A percentile compares a stretch with the other conserved stretches of the same genome.
Evolutionary conservation across 1,140 invertebrate genomes (phyloP).

Genomic region (Drosophila pandora): DNA sequence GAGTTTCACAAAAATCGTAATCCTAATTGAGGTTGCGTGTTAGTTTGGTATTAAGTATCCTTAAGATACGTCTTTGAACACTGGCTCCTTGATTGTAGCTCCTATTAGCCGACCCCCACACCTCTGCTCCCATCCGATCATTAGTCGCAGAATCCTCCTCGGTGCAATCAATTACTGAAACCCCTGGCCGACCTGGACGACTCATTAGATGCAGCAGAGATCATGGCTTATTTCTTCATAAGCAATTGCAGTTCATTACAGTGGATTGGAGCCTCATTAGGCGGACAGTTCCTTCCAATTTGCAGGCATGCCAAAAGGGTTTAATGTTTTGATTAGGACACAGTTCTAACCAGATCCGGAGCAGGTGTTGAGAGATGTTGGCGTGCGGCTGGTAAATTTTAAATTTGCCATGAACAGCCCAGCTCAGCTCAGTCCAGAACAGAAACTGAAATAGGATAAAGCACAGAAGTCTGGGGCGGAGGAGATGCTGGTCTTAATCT

Average conservation of each 20-base stretch:
- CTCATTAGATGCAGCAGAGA: conserved; percentile 49
- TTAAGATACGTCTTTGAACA: background rate
- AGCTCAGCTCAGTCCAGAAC: conserved; percentile 37
- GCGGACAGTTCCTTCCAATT: conserved; percentile 30
- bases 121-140: conserved; percentile 11
- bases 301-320: conserved; percentile 67
- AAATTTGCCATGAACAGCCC: conserved; percentile 66
- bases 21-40: conserved; percentile 7
- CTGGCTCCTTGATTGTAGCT: background rate
- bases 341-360: conserved; percentile 39
- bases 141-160: conserved; percentile 25
- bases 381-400: conserved; percentile 56
- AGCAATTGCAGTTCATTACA: conserved; percentile 50
- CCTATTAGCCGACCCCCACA: conserved; percentile 21
- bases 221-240: conserved; percentile 54
- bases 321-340: conserved; percentile 77
- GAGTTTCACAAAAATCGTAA: background rate
- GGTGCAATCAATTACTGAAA: conserved; percentile 48
- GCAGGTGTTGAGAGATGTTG: conserved; percentile 54
- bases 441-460: background rate
- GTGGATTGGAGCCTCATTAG: conserved; percentile 47
- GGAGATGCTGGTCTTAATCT: conserved; percentile 35
- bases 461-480: background rate
- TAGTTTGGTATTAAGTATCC: conserved; percentile 2
- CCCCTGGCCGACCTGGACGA: conserved; percentile 29